These are phyloP conservation scores for Tiliqua scincoides DNA, from an alignment of 2,113 vertebrate species.

Conservation along the genomic window DNA sequence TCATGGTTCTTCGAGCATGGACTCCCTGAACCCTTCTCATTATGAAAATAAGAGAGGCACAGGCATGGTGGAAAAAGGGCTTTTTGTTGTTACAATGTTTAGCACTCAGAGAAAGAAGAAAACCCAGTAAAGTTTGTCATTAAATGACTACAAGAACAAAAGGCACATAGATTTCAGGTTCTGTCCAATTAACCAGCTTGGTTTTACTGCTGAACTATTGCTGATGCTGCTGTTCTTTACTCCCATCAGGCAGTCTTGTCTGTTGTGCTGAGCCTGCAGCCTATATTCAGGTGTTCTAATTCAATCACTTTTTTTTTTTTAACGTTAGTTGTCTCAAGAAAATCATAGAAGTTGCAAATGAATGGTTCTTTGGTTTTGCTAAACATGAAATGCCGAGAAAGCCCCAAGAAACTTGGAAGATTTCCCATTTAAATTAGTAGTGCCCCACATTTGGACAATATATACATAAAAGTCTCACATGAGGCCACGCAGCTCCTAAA, in stretches of 20 bases:
- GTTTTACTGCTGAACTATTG: background rate
- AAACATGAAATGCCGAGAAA: background rate
- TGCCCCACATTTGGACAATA: background rate
- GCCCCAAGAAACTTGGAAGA: background rate
- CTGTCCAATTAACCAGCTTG: background rate
- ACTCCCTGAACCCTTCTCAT: background rate
- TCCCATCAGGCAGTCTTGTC: slow-evolving; percentile 9
- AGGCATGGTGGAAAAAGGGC: background rate
- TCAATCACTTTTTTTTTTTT: background rate
- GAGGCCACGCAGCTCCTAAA: background rate
- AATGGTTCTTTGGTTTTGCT: background rate
- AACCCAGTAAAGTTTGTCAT: background rate
- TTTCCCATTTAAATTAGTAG: background rate
- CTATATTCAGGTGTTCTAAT: slow-evolving; percentile 22
- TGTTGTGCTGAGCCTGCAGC: slow-evolving; percentile 11
- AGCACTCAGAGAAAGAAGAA: background rate
- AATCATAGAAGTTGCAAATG: background rate
- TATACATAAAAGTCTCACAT: background rate
- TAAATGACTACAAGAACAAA: background rate
- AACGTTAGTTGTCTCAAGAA: background rate
- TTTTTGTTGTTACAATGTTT: background rate
- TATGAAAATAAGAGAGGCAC: background rate
- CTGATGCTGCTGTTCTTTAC: slow-evolving; percentile 22
- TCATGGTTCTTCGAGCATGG: background rate
- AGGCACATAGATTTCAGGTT: background rate